Conservation (phyloP, 2,113 vertebrate species). For the Paradoxurus hermaphroditus region DNA sequence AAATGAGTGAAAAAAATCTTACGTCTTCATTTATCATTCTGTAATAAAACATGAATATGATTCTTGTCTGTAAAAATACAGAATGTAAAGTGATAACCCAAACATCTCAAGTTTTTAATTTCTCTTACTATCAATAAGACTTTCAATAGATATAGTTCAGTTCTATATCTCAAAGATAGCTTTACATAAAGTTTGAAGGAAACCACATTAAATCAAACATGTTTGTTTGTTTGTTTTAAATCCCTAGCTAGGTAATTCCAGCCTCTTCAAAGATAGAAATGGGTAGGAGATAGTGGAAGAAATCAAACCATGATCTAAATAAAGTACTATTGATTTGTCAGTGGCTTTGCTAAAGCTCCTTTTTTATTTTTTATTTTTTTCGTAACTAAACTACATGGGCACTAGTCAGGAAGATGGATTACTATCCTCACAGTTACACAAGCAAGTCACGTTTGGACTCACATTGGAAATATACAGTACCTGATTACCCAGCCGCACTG, state of each 20-base stretch:
- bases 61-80: not conserved
- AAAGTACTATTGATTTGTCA: constrained; percentile 55
- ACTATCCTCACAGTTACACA: constrained; percentile 29
- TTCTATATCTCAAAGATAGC: not conserved
- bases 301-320: constrained; percentile 61
- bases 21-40: not conserved
- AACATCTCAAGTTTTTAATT: not conserved
- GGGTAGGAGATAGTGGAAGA: not conserved
- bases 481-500: not conserved
- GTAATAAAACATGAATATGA: not conserved
- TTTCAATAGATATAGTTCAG: not conserved
- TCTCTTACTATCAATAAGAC: not conserved
- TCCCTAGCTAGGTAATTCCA: not conserved
- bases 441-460: not conserved
- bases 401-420: constrained; percentile 54
- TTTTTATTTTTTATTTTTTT: not conserved
- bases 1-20: not conserved
- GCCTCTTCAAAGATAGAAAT: not conserved
- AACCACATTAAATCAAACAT: not conserved
- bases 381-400: not conserved
- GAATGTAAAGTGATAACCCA: not conserved
- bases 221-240: not conserved
- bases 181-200: not conserved
- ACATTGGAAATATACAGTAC: not conserved
- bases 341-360: constrained; percentile 11